Percentiles rank a stretch among this genome's conserved stretches.
Evolutionary conservation across 2,797 vertebrate genomes (phyloP).

Genomic region (Clarias platycephalus): DNA sequence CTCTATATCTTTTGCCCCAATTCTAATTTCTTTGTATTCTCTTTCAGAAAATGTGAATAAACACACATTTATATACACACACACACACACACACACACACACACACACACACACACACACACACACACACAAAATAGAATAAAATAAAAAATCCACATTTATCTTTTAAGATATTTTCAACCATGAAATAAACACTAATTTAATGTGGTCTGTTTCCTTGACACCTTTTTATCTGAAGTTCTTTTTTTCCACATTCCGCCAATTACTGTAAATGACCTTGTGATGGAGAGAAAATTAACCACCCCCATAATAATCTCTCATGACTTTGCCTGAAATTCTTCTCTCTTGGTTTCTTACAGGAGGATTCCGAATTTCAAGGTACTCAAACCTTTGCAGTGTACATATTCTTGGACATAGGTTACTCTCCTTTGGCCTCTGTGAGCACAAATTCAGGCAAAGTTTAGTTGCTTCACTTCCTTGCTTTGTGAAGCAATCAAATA

Average conservation of each 20-base stretch:
- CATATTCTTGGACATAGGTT: not conserved
- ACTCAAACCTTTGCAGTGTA: not conserved
- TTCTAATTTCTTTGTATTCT: conserved; percentile 14
- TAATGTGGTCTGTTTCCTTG: not conserved
- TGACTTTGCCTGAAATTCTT: not conserved
- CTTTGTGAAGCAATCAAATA: not conserved
- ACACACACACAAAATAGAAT: no score
- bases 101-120: not conserved
- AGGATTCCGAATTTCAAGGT: not conserved
- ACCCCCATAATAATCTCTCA: not conserved
- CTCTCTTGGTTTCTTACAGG: not conserved
- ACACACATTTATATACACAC: not conserved
- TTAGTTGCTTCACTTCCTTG: not conserved
- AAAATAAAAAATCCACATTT: not conserved
- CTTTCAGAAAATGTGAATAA: conserved; percentile 1
- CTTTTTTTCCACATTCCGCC: not conserved
- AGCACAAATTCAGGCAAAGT: not conserved
- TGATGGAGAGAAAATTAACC: not conserved
- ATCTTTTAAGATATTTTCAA: not conserved
- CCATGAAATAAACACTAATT: not conserved
- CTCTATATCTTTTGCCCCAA: not conserved
- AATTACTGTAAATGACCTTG: not conserved
- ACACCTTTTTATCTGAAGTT: not conserved
- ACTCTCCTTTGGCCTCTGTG: not conserved
- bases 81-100: not conserved